Percentiles rank a stretch among this genome's conserved stretches.
These are phyloP conservation scores for Chloroclysta siterata DNA, from an alignment of 2,888 invertebrate genomes.

Conservation along the genomic window DNA sequence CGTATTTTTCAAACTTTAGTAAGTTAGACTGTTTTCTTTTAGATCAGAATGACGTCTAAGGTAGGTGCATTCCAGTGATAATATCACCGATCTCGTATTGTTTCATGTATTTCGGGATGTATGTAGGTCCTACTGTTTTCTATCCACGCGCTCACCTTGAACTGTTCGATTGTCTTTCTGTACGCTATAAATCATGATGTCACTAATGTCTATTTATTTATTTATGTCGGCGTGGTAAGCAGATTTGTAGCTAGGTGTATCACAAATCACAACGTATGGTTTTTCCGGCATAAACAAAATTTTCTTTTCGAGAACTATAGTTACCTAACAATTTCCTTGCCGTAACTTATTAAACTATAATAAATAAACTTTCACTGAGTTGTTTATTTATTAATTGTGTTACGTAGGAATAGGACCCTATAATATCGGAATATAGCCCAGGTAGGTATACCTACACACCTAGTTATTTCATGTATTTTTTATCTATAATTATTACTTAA, in stretches of 20 bases:
- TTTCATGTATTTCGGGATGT: constrained; percentile 51
- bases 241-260: constrained; percentile 14
- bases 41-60: too few species aligned
- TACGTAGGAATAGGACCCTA: too few species aligned
- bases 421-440: too few species aligned
- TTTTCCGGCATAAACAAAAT: neutral
- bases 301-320: neutral
- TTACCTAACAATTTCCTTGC: too few species aligned
- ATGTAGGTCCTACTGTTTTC: constrained; percentile 53
- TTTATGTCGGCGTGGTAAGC: constrained; percentile 36
- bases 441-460: too few species aligned
- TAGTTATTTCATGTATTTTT: neutral
- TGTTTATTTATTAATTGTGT: too few species aligned
- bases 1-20: too few species aligned
- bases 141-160: constrained; percentile 51
- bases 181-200: constrained; percentile 44
- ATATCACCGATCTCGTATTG: constrained; percentile 52
- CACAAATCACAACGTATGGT: neutral
- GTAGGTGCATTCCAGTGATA: constrained; percentile 47
- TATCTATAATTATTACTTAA: too few species aligned
- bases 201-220: constrained; percentile 27
- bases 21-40: too few species aligned
- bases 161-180: constrained; percentile 51
- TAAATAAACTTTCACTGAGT: too few species aligned
- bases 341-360: too few species aligned